phyloP scores from a whole-genome alignment of 2,797 vertebrate genomes.

The Psittacula echo region DNA sequence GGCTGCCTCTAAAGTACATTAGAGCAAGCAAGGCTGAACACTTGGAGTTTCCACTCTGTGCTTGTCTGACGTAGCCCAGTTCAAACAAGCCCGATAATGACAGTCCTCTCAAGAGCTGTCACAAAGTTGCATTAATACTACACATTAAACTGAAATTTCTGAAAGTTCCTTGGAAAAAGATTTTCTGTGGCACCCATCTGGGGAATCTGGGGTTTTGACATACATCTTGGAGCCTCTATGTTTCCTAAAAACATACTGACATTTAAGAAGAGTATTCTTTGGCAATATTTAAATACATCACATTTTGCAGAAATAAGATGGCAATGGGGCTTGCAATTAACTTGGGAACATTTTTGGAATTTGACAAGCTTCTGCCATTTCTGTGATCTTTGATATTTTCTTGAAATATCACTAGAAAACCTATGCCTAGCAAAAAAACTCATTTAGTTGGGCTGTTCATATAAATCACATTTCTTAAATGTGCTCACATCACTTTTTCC shows the following conservation, averaged over 20 bases:
- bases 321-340: conserved; percentile 47
- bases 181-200: neutral
- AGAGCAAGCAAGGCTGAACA: neutral
- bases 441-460: neutral
- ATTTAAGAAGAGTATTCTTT: conserved; percentile 45
- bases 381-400: conserved; percentile 45
- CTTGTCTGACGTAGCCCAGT: neutral
- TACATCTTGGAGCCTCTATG: neutral
- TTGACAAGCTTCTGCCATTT: conserved; percentile 35
- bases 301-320: conserved; percentile 26
- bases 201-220: neutral
- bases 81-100: conserved; percentile 15
- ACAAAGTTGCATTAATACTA: neutral
- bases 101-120: conserved; percentile 1
- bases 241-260: conserved; percentile 42
- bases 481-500: neutral
- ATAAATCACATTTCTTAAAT: conserved; percentile 20
- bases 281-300: conserved; percentile 21
- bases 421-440: conserved; percentile 19
- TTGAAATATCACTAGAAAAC: conserved; percentile 41
- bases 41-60: neutral
- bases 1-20: neutral
- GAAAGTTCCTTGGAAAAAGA: neutral
- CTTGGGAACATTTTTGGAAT: conserved; percentile 24
- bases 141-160: conserved; percentile 15